Evolutionary conservation across 2,113 vertebrate species (phyloP).

Genomic region (Australoheros scitulus): DNA sequence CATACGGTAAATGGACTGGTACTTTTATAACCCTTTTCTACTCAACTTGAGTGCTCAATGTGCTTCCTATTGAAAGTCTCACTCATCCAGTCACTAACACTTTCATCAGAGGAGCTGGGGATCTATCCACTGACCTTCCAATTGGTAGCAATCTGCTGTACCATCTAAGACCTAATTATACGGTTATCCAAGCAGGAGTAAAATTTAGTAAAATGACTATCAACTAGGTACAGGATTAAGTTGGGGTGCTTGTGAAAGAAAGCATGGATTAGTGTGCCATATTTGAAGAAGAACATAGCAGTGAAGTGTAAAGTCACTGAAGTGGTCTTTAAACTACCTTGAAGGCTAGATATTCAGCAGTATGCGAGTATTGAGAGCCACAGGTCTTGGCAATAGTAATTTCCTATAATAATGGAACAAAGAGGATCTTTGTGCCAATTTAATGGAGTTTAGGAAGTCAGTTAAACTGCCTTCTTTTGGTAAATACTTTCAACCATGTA

Average conservation of each 20-base stretch:
- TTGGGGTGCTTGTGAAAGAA: neutral
- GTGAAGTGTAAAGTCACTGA: neutral
- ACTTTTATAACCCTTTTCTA: neutral
- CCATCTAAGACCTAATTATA: too few relatives aligned
- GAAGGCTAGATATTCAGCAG: neutral
- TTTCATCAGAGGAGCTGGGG: neutral
- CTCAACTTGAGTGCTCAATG: neutral
- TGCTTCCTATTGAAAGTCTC: neutral
- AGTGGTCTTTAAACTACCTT: slow-evolving; percentile 1
- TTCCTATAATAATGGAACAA: slow-evolving; percentile 12
- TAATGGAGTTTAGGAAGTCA: slow-evolving; percentile 32
- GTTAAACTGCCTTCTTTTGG: slow-evolving; percentile 10
- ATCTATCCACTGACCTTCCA: neutral
- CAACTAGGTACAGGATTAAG: neutral
- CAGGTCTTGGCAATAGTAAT: slow-evolving; percentile 8
- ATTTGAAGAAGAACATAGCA: neutral
- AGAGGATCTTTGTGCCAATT: slow-evolving; percentile 11
- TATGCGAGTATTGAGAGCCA: neutral
- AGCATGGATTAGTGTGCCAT: neutral
- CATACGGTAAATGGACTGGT: accelerated
- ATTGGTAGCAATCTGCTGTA: neutral
- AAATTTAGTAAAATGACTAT: neutral
- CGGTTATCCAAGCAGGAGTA: neutral
- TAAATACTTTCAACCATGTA: slow-evolving; percentile 20
- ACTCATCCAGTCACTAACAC: accelerated